Conservation (phyloP, 2,888 invertebrate genomes). For the Polydesmus complanatus region DNA sequence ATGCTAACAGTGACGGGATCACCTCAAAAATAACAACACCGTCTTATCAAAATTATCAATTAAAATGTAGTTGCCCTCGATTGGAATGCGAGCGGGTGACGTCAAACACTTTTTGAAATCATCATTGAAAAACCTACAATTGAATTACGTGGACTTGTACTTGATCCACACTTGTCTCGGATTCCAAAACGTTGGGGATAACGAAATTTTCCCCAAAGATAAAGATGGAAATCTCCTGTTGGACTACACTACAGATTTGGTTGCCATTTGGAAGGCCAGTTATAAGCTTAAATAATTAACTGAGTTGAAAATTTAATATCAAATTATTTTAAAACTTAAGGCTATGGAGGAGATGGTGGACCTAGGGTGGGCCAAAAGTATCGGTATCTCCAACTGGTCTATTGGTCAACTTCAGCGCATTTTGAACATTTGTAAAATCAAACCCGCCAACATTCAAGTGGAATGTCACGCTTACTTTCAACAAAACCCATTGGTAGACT, state of each 20-base stretch:
- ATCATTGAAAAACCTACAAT: constrained; percentile 53
- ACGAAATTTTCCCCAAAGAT: constrained; percentile 47
- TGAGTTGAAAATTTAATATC: too few relatives aligned
- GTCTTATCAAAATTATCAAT: too few relatives aligned
- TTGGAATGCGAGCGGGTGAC: constrained; percentile 50
- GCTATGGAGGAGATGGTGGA: constrained; percentile 53
- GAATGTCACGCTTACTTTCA: constrained; percentile 30
- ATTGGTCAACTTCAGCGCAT: constrained; percentile 53
- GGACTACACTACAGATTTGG: constrained; percentile 51
- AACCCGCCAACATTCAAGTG: constrained; percentile 43
- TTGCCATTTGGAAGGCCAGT: constrained; percentile 49
- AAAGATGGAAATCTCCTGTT: constrained; percentile 40
- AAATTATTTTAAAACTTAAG: constrained; percentile 29
- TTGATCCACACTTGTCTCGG: constrained; percentile 63
- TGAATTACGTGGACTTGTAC: constrained; percentile 70
- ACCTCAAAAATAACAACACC: too few relatives aligned
- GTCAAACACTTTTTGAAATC: constrained; percentile 51
- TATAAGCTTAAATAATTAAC: too few relatives aligned
- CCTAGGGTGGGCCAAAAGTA: constrained; percentile 53
- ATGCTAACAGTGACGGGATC: too few relatives aligned
- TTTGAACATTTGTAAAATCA: constrained; percentile 43
- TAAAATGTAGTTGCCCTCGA: constrained; percentile 32
- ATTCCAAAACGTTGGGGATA: constrained; percentile 44
- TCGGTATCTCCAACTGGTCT: constrained; percentile 77
- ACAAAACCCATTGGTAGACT: constrained; percentile 26